Evolutionary conservation across 2,888 invertebrate genomes (phyloP), one percentile per base, ranked within the genome.

Genomic region (Tenthredo amoena): DNA sequence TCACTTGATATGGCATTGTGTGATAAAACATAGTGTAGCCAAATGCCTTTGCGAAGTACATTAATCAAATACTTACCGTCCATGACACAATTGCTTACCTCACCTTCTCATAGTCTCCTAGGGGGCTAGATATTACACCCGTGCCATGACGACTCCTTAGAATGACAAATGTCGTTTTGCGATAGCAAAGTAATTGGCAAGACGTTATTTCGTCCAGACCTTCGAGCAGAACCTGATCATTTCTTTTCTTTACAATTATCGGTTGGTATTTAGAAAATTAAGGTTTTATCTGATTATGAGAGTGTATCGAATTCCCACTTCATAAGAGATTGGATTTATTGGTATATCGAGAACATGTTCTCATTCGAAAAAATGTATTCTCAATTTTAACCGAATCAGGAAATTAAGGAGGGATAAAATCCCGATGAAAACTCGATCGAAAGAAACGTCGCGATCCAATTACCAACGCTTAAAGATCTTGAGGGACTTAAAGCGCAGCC

Each of bases 401-500:
- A 31, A 77, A 77, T 50, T 2, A 31, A 43, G 7, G 34, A 18
- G 1, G 9, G 50, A n/a, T 10, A 40, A 77, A 31, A 18, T 40
- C 31, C n/a, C 34, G 47, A 6, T 34, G 21, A 77, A 15, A 47
- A n/a, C 9, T 15, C 12, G 15, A 34, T 4, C 12, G 15, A 21
- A 37, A 40, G 5, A 43, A 62, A 40, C 37, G 40, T 31, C 37
- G 62, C 81, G 81, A 81, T 81, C 81, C 81, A 81, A 81, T 81
- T 81, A 81, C 81, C 81, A 21, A 5, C 40, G 81, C 47, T 62
- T 81, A 81, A 81, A 81, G 3, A 81, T 81, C 9, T 62, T 26
- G 10, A 15, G 81, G 62, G 62, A 31, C 26, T 37, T 62, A 26
- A 81, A 81, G 34, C 50, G 37, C 79, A 62, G 34, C 62, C 21